Percentiles rank a stretch among this genome's conserved stretches.
phyloP scores from a whole-genome alignment of 1,140 invertebrate species.

The Oryctes rhinoceros region DNA sequence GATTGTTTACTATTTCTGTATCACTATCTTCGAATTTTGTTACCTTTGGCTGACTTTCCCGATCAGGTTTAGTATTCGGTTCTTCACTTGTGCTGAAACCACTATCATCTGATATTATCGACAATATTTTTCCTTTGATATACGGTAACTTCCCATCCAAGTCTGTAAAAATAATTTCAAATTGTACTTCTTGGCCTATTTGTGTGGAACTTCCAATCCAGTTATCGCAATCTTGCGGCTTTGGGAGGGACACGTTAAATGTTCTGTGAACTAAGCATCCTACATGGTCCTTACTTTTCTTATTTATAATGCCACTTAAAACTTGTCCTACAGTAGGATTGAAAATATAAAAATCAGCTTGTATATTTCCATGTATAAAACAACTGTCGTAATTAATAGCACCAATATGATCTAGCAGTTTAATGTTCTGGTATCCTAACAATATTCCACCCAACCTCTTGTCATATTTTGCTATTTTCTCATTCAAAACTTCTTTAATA shows the following conservation, averaged over 20 bases:
- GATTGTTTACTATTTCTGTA: not conserved
- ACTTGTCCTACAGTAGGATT: constrained; percentile 63
- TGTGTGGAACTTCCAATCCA: constrained; percentile 67
- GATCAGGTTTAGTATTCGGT: not conserved
- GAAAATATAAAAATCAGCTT: constrained; percentile 74
- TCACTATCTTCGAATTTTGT: constrained; percentile 19
- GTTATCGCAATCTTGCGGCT: constrained; percentile 63
- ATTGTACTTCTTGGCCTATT: constrained; percentile 68
- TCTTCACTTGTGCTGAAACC: constrained; percentile 35
- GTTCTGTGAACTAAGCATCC: constrained; percentile 70
- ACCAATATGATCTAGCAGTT: constrained; percentile 65
- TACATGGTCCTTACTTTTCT: constrained; percentile 69
- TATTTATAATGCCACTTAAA: constrained; percentile 68
- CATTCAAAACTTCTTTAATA: constrained; percentile 64
- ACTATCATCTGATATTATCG: constrained; percentile 34
- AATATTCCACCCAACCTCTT: constrained; percentile 69
- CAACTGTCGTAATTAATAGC: constrained; percentile 66
- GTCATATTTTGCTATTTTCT: constrained; percentile 66
- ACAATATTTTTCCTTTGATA: constrained; percentile 62
- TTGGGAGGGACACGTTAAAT: constrained; percentile 72
- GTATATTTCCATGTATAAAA: constrained; percentile 69
- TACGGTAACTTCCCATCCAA: constrained; percentile 66
- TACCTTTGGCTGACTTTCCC: not conserved
- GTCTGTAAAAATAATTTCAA: constrained; percentile 66
- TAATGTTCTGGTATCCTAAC: constrained; percentile 70